Base-by-base conservation (phyloP, 2,797 vertebrate genomes). In the Serranus cabrilla region DNA sequence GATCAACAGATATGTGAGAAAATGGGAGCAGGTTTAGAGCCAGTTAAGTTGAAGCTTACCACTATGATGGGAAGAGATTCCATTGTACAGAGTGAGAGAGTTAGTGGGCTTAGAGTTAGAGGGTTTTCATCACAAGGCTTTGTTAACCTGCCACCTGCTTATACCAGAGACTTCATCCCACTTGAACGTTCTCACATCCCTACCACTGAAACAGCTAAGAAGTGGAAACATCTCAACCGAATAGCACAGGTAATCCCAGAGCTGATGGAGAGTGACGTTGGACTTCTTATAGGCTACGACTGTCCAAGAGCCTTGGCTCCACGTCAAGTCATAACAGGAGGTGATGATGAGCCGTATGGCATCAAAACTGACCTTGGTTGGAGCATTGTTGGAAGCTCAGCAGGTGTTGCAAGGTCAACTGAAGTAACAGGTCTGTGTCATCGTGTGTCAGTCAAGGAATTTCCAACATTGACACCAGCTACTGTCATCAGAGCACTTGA, bases 41-140 rank as follows among this genome's bases (percentile, higher is more conserved):
- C 74, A 43, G 74, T 86, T 0, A 83, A 77, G 40, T 42, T 82
- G 14, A 84, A 82, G 56, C 67, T 87, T 1, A 40, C 74, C 7
- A 78, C 73, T 9, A 80, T 85, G 64, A 71, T 61, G 27, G 60
- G 45, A 50, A 84, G 21, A 14, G 69, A 80, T 42, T 57, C 20
- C 7, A 39, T 72, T n/a, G 12, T 76, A 16, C 21, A 60, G 21
- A 78, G 71, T 66, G 18, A 67, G 42, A 79, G 56, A 62, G 73
- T 76, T 11, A 58, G 27, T 55, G 68, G 63, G 7, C 76, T 79
- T 39, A 66, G 34, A 60, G 65, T 82, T 6, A 74, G 72, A 42
- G 66, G 56, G 1, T 68, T 56, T 37, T 12, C 17, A 13, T 79
- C 76, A 7, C 2, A 50, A 10, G 51, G 17, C 37, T 2, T n/a